Evolutionary conservation across 2,113 vertebrate genomes (phyloP).

Genomic region (Myrmecophaga tridactyla): DNA sequence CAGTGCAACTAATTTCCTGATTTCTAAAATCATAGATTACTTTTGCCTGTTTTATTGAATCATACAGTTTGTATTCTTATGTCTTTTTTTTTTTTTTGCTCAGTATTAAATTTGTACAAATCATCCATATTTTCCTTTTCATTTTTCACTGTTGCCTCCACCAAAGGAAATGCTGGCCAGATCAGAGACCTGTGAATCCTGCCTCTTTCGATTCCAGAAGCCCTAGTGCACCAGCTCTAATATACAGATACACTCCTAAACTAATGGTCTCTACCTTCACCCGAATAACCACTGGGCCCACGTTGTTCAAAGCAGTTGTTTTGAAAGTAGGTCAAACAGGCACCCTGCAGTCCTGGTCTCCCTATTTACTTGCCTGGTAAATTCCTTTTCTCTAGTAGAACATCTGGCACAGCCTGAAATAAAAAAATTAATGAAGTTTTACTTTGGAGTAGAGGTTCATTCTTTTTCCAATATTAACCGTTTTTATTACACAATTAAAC

Average conservation of each 20-base stretch:
- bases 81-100: neutral
- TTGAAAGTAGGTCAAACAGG: neutral
- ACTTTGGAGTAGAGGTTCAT: neutral
- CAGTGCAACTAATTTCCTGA: neutral
- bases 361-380: neutral
- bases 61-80: neutral
- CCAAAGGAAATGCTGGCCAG: neutral
- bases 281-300: neutral
- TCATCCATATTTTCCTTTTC: neutral
- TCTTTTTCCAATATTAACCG: neutral
- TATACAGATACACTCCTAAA: neutral
- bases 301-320: neutral
- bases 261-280: neutral
- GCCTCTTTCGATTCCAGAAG: neutral
- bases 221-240: neutral
- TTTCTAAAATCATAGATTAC: neutral
- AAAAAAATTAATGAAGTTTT: neutral
- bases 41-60: neutral
- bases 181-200: neutral
- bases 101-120: neutral
- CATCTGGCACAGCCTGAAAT: neutral
- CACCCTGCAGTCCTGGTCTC: neutral
- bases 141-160: too few relatives aligned
- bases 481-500: neutral
- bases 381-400: neutral